Percentiles rank a stretch among this genome's conserved stretches.
Conservation (phyloP, 1,140 invertebrate species). For the honey bee (Apis mellifera) region DNA sequence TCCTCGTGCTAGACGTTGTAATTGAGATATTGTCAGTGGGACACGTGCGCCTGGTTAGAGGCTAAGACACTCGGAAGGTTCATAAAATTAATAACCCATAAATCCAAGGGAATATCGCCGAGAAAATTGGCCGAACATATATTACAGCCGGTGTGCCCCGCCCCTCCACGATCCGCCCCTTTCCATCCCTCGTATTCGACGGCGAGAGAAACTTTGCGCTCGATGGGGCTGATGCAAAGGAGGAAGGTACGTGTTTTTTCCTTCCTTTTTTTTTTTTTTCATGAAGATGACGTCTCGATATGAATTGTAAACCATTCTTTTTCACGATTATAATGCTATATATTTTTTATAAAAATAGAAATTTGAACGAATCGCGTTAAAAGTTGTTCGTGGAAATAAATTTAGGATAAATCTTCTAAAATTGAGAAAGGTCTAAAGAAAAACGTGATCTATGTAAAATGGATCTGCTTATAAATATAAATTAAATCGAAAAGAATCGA, state of each 20-base stretch:
- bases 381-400: no score
- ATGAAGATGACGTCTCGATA: no score
- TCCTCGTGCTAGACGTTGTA: slow-evolving; percentile 31
- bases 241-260: background rate
- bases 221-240: background rate
- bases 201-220: background rate
- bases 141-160: slow-evolving; percentile 19
- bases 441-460: no score
- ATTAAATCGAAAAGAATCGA: no score
- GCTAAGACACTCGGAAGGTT: slow-evolving; percentile 42
- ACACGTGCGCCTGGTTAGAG: slow-evolving; percentile 42
- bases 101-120: slow-evolving; percentile 58
- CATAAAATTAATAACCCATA: slow-evolving; percentile 72
- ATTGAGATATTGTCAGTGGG: slow-evolving; percentile 58
- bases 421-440: no score
- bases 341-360: no score
- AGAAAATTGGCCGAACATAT: slow-evolving; percentile 64
- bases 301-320: no score
- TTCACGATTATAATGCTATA: no score
- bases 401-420: no score
- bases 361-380: no score
- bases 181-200: background rate
- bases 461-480: no score
- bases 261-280: background rate
- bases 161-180: background rate